A percentile compares a stretch with the other conserved stretches of the same genome.
These are phyloP conservation scores for Cephus nigrinus DNA, from an alignment of 2,888 invertebrate species.

Conservation along the genomic window DNA sequence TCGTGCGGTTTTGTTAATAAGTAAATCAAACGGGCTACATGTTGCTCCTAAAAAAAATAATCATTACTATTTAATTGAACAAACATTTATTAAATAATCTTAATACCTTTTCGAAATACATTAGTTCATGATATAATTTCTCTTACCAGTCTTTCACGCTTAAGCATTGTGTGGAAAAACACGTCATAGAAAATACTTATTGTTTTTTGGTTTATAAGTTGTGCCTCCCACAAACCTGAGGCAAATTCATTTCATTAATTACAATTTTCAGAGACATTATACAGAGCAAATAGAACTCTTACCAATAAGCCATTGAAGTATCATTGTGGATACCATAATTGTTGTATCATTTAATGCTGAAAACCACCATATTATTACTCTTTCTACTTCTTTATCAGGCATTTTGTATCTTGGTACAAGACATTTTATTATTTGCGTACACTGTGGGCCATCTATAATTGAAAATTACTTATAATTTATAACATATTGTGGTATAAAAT, in stretches of 20 bases:
- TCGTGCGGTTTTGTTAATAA: conserved; percentile 58
- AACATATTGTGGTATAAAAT: neutral
- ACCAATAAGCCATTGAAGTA: conserved; percentile 52
- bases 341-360: conserved; percentile 33
- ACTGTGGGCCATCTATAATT: conserved; percentile 37
- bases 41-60: conserved; percentile 38
- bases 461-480: conserved; percentile 4
- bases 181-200: conserved; percentile 54
- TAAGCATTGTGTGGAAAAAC: conserved; percentile 50
- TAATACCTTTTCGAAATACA: neutral
- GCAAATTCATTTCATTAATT: neutral
- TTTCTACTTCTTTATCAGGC: conserved; percentile 33
- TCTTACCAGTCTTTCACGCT: conserved; percentile 47
- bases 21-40: conserved; percentile 53
- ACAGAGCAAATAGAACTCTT: neutral
- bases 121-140: neutral
- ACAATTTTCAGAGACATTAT: neutral
- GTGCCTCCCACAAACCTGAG: conserved; percentile 51
- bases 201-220: conserved; percentile 46
- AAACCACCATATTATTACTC: conserved; percentile 47
- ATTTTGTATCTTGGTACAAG: conserved; percentile 48
- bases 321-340: conserved; percentile 37
- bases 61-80: neutral
- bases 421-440: conserved; percentile 50
- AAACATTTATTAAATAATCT: neutral